A percentile compares a stretch with the other conserved stretches of the same genome.
These are phyloP conservation scores for Solen grandis DNA, from an alignment of 1,140 invertebrate genomes.

Conservation along the genomic window DNA sequence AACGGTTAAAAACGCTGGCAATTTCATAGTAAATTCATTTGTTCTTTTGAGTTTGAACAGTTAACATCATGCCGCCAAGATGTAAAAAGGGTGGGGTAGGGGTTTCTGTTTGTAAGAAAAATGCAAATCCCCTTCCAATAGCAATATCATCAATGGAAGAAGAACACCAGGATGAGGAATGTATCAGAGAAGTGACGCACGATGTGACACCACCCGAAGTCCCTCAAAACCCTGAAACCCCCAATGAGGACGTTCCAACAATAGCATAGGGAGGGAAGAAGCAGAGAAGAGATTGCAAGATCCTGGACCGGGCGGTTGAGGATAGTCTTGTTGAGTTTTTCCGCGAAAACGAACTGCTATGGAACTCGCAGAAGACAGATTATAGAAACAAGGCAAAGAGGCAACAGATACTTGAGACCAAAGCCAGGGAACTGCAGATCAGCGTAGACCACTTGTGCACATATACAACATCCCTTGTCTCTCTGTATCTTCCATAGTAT, in stretches of 20 bases:
- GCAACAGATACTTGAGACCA: constrained; percentile 38
- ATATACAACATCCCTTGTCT: constrained; percentile 24
- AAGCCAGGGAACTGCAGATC: constrained; percentile 34
- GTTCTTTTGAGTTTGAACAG: too few relatives aligned
- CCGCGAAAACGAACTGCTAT: constrained; percentile 36
- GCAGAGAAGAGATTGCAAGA: constrained; percentile 50
- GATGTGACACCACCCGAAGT: constrained; percentile 49
- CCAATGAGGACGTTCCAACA: constrained; percentile 34
- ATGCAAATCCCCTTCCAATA: constrained; percentile 35
- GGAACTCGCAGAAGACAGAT: constrained; percentile 37
- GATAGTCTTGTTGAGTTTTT: constrained; percentile 46
- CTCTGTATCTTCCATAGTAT: too few relatives aligned
- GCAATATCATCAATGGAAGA: constrained; percentile 38
- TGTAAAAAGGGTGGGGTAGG: constrained; percentile 21
- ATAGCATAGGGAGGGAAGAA: constrained; percentile 47
- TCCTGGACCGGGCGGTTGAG: constrained; percentile 46
- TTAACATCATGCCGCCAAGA: constrained; percentile 29
- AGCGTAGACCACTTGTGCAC: constrained; percentile 31
- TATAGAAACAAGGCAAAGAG: constrained; percentile 37
- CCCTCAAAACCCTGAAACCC: constrained; percentile 29
- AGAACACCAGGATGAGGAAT: constrained; percentile 48
- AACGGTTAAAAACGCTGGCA: too few relatives aligned
- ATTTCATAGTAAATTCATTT: too few relatives aligned
- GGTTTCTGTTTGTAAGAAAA: constrained; percentile 33
- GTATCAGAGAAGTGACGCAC: constrained; percentile 40